Conservation (phyloP, 2,113 vertebrate genomes). For the Chrysemys picta region DNA sequence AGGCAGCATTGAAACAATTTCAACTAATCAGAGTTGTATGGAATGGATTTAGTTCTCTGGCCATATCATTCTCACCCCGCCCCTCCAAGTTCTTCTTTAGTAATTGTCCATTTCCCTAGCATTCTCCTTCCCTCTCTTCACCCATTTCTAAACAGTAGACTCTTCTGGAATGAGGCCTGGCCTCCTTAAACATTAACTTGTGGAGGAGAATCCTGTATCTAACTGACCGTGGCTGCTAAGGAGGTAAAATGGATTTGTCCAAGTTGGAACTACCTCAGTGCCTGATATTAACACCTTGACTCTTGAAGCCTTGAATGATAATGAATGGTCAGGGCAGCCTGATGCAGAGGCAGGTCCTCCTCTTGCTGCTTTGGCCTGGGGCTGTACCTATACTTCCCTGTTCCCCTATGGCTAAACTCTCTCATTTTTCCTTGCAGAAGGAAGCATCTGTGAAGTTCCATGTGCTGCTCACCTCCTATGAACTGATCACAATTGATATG, state of each 20-base stretch:
- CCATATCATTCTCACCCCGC: fast-evolving
- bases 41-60: not conserved
- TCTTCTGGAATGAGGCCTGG: not conserved
- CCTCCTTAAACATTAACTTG: not conserved
- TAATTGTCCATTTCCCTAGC: not conserved
- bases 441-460: slow-evolving; percentile 97
- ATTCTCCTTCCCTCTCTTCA: not conserved
- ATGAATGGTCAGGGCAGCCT: not conserved
- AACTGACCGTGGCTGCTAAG: not conserved
- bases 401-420: not conserved
- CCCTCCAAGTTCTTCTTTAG: not conserved
- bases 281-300: not conserved
- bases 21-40: not conserved
- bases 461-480: slow-evolving; percentile 94
- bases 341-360: not conserved
- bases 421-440: slow-evolving; percentile 82
- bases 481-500: slow-evolving; percentile 96
- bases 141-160: not conserved
- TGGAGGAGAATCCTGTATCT: not conserved
- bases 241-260: not conserved
- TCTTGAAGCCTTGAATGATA: not conserved
- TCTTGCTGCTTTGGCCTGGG: not conserved
- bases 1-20: not conserved
- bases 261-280: not conserved
- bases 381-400: not conserved